These are phyloP conservation scores for Lepus timidus DNA, from an alignment of 2,113 vertebrate genomes.

Conservation along the genomic window DNA sequence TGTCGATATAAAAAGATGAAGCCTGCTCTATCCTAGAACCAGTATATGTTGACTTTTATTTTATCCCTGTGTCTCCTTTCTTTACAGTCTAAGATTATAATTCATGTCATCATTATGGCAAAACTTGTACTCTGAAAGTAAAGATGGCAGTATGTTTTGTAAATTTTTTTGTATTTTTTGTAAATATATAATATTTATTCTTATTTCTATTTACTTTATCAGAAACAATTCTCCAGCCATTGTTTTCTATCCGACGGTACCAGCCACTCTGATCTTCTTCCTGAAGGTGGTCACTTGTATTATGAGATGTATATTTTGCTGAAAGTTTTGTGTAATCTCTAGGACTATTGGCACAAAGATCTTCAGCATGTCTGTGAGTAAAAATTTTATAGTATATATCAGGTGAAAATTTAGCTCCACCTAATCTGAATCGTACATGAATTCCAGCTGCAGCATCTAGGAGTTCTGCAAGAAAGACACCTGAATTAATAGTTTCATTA, in stretches of 20 bases:
- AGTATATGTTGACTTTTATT: no score
- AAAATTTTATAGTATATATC: conserved; percentile 93
- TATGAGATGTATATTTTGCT: conserved; percentile 71
- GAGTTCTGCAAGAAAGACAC: conserved; percentile 82
- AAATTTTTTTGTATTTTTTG: no score
- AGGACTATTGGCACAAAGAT: conserved; percentile 91
- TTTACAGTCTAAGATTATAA: no score
- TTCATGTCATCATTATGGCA: no score
- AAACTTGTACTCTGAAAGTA: no score
- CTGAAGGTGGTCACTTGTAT: conserved; percentile 56
- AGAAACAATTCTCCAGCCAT: conserved; percentile 90
- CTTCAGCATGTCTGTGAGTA: conserved; percentile 90
- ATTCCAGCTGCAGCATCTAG: conserved; percentile 88
- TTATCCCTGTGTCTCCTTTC: no score
- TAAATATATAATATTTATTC: background rate
- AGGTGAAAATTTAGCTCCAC: conserved; percentile 89
- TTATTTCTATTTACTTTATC: conserved; percentile 81
- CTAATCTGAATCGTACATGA: conserved; percentile 89
- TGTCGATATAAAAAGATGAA: no score
- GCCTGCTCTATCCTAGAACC: no score
- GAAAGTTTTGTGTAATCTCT: conserved; percentile 86
- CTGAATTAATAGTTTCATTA: background rate
- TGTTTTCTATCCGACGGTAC: conserved; percentile 91
- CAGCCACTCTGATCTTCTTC: conserved; percentile 84
- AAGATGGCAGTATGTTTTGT: background rate